Evolutionary conservation across 2,888 invertebrate genomes (phyloP).

Genomic region (Aphidoletes aphidimyza): DNA sequence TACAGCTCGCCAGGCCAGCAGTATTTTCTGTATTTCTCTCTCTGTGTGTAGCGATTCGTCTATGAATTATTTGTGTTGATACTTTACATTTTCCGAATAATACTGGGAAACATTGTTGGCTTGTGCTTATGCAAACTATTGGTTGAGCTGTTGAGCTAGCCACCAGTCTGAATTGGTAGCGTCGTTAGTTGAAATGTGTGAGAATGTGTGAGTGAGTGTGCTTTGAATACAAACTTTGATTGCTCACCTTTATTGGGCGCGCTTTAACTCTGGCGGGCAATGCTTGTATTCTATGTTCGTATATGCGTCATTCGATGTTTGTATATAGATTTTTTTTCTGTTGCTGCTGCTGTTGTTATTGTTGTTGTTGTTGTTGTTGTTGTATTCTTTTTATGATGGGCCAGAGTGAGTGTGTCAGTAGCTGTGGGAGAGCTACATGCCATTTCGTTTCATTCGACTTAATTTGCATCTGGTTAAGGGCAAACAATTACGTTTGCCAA

Average conservation of each 20-base stretch:
- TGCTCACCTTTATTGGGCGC: slow-evolving; percentile 14
- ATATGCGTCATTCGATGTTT: too few species aligned
- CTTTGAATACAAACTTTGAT: slow-evolving; percentile 47
- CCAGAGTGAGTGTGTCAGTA: not conserved
- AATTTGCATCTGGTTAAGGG: slow-evolving; percentile 31
- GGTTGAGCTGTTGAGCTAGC: not conserved
- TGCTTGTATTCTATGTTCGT: not conserved
- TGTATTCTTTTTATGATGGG: not conserved
- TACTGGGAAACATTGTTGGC: not conserved
- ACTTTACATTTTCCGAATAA: slow-evolving; percentile 30
- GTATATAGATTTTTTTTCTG: not conserved
- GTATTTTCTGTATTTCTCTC: not conserved
- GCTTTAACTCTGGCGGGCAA: not conserved
- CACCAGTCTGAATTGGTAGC: not conserved
- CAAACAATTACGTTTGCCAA: slow-evolving; percentile 25
- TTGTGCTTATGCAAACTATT: slow-evolving; percentile 6
- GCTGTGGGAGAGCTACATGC: not conserved
- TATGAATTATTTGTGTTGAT: slow-evolving; percentile 47
- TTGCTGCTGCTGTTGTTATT: not conserved
- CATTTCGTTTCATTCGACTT: not conserved
- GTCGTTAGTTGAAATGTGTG: too few species aligned
- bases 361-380: not conserved
- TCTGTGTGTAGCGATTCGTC: not conserved
- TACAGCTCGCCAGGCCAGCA: not conserved
- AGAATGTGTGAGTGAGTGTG: not conserved